Evolutionary conservation across 2,888 invertebrate genomes (phyloP).

Genomic region (Auanema sp.): DNA sequence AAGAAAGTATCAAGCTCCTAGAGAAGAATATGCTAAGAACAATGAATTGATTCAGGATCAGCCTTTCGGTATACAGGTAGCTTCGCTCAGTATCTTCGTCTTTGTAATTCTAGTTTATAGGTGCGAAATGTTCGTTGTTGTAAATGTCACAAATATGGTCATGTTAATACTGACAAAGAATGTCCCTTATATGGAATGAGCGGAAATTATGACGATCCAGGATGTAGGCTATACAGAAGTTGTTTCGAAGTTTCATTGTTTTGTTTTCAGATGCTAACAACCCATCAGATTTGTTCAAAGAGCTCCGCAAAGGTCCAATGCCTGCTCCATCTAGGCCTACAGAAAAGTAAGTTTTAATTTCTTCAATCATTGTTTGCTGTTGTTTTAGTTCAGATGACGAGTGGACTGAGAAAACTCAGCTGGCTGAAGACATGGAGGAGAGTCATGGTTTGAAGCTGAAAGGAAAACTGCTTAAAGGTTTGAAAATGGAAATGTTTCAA

Average conservation of each 20-base stretch:
- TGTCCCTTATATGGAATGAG: conserved; percentile 81
- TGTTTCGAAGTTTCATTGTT: neutral
- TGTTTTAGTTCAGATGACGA: conserved; percentile 29
- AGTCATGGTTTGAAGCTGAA: conserved; percentile 59
- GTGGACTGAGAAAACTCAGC: conserved; percentile 46
- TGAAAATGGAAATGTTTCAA: neutral
- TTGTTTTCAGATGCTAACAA: conserved; percentile 57
- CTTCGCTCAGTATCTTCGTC: conserved; percentile 68
- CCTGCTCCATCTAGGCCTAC: too few species aligned
- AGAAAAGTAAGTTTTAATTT: conserved; percentile 10
- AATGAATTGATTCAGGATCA: conserved; percentile 90
- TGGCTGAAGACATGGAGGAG: conserved; percentile 59
- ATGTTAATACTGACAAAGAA: conserved; percentile 92
- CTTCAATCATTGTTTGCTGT: neutral
- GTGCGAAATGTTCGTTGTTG: conserved; percentile 96
- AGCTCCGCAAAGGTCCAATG: conserved; percentile 28
- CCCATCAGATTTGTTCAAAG: conserved; percentile 60
- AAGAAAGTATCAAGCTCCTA: conserved; percentile 94
- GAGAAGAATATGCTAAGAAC: conserved; percentile 94
- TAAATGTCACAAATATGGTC: conserved; percentile 99
- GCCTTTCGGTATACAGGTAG: conserved; percentile 72
- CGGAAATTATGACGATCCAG: conserved; percentile 62
- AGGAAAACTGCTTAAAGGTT: conserved; percentile 26
- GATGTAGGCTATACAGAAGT: conserved; percentile 54
- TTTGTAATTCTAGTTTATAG: conserved; percentile 67